A percentile compares a stretch with the other conserved stretches of the same genome.
Conservation (phyloP, 2,113 vertebrate genomes). For the Antennarius striatus region DNA sequence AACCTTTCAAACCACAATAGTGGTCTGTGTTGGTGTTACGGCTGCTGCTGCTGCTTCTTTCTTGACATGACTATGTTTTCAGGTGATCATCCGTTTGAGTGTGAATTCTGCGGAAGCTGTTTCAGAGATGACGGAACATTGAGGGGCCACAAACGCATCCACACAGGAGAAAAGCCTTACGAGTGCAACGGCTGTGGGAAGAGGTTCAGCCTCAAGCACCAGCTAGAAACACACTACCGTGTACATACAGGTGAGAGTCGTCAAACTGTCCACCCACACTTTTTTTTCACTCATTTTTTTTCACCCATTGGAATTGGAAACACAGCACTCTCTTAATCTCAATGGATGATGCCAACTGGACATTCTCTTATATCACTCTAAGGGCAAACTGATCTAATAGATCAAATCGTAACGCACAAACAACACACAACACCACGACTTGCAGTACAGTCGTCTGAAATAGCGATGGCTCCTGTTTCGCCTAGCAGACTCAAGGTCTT, state of each 20-base stretch:
- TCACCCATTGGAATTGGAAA: too few species aligned
- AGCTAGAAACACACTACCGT: slow-evolving; percentile 98
- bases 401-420: slow-evolving; percentile 2
- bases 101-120: slow-evolving; percentile 98
- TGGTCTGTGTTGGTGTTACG: slow-evolving; percentile 11
- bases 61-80: slow-evolving; percentile 53
- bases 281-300: too few species aligned
- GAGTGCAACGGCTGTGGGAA: slow-evolving; percentile 97
- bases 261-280: too few species aligned
- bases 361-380: slow-evolving; percentile 2
- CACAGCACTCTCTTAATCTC: not conserved
- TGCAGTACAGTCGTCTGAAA: slow-evolving; percentile 18
- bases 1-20: slow-evolving; percentile 17
- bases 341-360: slow-evolving; percentile 6
- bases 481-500: slow-evolving; percentile 30
- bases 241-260: slow-evolving; percentile 91
- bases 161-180: slow-evolving; percentile 93
- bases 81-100: slow-evolving; percentile 98
- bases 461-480: slow-evolving; percentile 31
- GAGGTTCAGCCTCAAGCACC: slow-evolving; percentile 98
- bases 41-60: slow-evolving; percentile 10
- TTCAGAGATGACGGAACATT: slow-evolving; percentile 97
- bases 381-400: not conserved
- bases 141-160: slow-evolving; percentile 97
- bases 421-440: not conserved